Percentiles rank a stretch among this genome's conserved stretches.
Evolutionary conservation across 2,113 vertebrate species (phyloP).

Genomic region (Myiagra hebetior): DNA sequence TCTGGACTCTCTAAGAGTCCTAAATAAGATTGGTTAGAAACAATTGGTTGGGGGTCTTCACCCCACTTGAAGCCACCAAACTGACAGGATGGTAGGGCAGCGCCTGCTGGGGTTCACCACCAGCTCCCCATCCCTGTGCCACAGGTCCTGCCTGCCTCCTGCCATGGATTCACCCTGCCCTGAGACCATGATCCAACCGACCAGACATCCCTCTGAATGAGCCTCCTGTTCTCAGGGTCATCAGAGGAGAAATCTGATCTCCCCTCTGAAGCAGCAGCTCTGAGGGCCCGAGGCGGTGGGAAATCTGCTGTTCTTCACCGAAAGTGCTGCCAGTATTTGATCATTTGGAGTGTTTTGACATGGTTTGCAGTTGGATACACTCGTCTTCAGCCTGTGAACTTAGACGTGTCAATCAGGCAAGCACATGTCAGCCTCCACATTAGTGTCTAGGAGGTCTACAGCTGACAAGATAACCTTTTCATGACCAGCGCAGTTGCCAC

Average conservation of each 20-base stretch:
- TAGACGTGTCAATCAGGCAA: not conserved
- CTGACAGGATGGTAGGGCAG: not conserved
- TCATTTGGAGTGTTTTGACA: constrained; percentile 1
- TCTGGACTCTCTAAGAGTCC: not conserved
- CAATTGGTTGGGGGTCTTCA: not conserved
- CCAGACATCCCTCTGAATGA: not conserved
- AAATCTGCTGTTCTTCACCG: not conserved
- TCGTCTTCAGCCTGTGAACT: not conserved
- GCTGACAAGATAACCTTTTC: constrained; percentile 40
- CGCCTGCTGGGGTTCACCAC: not conserved
- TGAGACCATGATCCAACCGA: not conserved
- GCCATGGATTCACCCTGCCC: not conserved
- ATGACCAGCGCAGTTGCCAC: constrained; percentile 3
- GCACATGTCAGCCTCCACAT: not conserved
- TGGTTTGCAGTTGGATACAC: not conserved
- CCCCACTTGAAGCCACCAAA: not conserved
- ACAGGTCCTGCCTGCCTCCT: not conserved
- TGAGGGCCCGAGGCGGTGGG: not conserved
- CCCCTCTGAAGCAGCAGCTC: not conserved
- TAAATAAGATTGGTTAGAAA: not conserved
- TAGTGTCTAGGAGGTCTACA: not conserved
- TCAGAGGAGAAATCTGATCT: constrained; percentile 2
- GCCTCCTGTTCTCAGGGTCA: not conserved
- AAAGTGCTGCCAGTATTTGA: constrained; percentile 20
- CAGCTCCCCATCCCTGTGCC: not conserved